A percentile compares a stretch with the other conserved stretches of the same genome.
These are phyloP conservation scores for Oplegnathus fasciatus DNA, from an alignment of 2,113 vertebrate genomes.

Conservation along the genomic window DNA sequence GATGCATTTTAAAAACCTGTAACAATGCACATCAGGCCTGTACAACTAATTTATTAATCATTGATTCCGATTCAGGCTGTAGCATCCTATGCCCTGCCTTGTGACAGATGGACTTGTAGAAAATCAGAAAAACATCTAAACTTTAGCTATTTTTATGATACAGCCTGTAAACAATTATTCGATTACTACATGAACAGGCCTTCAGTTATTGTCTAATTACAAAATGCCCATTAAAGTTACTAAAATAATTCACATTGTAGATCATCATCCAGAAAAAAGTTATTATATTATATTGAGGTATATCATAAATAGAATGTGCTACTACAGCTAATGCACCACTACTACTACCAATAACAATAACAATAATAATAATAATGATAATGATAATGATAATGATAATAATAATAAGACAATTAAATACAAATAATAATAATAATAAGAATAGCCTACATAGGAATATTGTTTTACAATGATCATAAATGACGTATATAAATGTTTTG, in stretches of 20 bases:
- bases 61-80: neutral
- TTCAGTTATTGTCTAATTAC: neutral
- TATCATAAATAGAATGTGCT: neutral
- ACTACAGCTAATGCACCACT: neutral
- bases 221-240: neutral
- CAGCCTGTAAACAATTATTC: neutral
- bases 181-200: neutral
- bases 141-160: neutral
- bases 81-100: neutral
- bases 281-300: neutral
- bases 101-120: neutral
- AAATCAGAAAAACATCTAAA: neutral
- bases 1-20: neutral
- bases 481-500: neutral
- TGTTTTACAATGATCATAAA: too few relatives aligned
- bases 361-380: neutral
- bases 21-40: neutral
- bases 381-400: neutral
- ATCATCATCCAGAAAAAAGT: neutral
- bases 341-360: neutral
- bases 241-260: neutral
- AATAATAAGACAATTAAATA: neutral
- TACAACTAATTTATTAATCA: neutral
- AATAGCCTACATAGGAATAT: neutral
- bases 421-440: too few relatives aligned